Base-by-base conservation (phyloP, 2,797 vertebrate genomes). In the Anguilla megastoma region DNA sequence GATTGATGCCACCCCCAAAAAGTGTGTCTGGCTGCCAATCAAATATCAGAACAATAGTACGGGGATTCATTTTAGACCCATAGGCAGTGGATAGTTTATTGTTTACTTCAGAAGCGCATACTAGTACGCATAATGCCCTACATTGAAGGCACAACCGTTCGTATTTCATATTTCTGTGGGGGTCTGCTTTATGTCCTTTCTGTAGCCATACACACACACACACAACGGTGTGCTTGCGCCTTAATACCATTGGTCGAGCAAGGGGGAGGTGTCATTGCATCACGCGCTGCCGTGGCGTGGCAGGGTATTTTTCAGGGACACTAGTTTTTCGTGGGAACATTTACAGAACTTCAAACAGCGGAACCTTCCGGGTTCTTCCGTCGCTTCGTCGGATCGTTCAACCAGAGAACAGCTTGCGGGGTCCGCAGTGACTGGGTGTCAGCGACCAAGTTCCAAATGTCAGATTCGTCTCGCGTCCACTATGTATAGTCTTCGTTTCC, bases 401-500 rank as follows among this genome's bases (percentile, higher is more conserved):
- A 48, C n/a, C 45, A 0, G 33, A 79, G 12, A 12, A 45, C 66
- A 71, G 66, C 2, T n/a, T 27, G 18, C 74, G 24, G 79, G 45
- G 76, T 5, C 5, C 76, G 45, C 79, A 82, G 79, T 27, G 79
- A 82, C 79, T 3, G 45, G 41, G 45, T 3, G 41, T 48, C 79
- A 50, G 45, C 9, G 45, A 41, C 71, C 33, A 21, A 18, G 33
- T 50, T 82, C 45, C n/a, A n/a, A 50, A 50, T 50, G 33, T 41
- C 6, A 41, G 45, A 82, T 79, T 74, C 12, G 74, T 50, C 7
- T 82, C 45, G 16, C 9, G 45, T 82, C 79, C 79, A 24, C 16
- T 82, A n/a, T 82, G 79, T 82, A 82, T 50, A 82, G 45, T 82
- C 79, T 76, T 76, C 3, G 79, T 33, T 48, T 82, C 79, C 79